A percentile compares a stretch with the other conserved stretches of the same genome.
phyloP scores from a whole-genome alignment of 2,888 invertebrate genomes.

The Oeneis ivallda region DNA sequence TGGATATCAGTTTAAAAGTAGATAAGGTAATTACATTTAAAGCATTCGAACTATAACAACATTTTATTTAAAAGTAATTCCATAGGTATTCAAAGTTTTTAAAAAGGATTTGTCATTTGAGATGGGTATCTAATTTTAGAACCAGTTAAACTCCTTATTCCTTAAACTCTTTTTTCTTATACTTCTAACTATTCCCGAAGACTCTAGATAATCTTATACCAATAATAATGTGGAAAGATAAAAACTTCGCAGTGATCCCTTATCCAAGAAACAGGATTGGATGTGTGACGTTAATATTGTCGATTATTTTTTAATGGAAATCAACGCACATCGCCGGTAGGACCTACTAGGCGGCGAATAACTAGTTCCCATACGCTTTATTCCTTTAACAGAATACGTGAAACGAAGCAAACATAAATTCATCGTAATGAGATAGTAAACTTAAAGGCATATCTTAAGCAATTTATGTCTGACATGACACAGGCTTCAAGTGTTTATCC shows the following conservation, averaged over 20 bases:
- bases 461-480: constrained; percentile 40
- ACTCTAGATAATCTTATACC: neutral
- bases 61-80: no score
- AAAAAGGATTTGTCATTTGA: no score
- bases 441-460: constrained; percentile 37
- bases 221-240: neutral
- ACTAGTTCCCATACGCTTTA: constrained; percentile 24
- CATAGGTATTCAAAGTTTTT: no score
- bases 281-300: neutral
- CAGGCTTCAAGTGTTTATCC: constrained; percentile 38
- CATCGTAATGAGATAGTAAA: constrained; percentile 39
- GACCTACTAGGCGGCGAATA: neutral
- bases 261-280: neutral
- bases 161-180: no score
- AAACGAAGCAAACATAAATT: constrained; percentile 33
- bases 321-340: neutral
- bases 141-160: no score
- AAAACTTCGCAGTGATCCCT: neutral
- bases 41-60: no score
- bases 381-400: constrained; percentile 23
- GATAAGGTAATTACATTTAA: no score
- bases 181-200: no score
- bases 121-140: no score
- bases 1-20: no score
- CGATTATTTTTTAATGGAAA: constrained; percentile 13